Percentiles rank a stretch among this genome's conserved stretches.
phyloP scores from a whole-genome alignment of 2,888 invertebrate species.

The Priocnemis perturbator region DNA sequence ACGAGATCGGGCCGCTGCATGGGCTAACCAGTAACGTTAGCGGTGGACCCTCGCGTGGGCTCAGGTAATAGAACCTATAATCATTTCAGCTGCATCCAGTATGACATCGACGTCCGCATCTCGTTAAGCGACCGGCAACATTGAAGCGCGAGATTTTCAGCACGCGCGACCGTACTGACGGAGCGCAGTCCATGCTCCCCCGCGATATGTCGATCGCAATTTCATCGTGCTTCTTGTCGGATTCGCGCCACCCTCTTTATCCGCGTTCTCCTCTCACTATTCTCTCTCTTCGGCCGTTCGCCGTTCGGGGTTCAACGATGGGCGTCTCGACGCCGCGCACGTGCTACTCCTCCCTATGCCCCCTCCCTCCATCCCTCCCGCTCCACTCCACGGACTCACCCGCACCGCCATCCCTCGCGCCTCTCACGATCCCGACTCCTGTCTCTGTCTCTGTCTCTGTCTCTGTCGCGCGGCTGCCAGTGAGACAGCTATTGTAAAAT shows the following conservation, averaged over 20 bases:
- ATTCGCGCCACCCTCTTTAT: constrained; percentile 2
- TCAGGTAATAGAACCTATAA: constrained; percentile 73
- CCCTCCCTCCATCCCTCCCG: not conserved
- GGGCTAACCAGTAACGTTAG: constrained; percentile 72
- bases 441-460: constrained; percentile 30
- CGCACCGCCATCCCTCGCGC: too few species aligned
- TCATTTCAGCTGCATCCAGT: constrained; percentile 72
- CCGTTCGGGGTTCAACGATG: constrained; percentile 21
- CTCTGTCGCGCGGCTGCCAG: constrained; percentile 42
- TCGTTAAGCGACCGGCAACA: constrained; percentile 31
- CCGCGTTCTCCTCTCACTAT: too few species aligned
- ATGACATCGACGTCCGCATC: constrained; percentile 64
- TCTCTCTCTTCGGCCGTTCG: constrained; percentile 17
- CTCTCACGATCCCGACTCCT: not conserved
- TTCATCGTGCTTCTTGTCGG: not conserved
- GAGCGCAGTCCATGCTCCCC: not conserved
- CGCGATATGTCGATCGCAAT: not conserved
- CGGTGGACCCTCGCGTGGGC: constrained; percentile 70
- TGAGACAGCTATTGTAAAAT: constrained; percentile 72
- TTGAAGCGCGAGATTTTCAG: not conserved
- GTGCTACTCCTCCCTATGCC: constrained; percentile 26
- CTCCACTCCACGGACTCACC: not conserved
- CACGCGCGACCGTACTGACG: too few species aligned
- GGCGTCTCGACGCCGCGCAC: constrained; percentile 45
- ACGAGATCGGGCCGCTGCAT: constrained; percentile 71